Evolutionary conservation across 2,113 vertebrate genomes (phyloP).

Genomic region (Cinclus mexicanus): DNA sequence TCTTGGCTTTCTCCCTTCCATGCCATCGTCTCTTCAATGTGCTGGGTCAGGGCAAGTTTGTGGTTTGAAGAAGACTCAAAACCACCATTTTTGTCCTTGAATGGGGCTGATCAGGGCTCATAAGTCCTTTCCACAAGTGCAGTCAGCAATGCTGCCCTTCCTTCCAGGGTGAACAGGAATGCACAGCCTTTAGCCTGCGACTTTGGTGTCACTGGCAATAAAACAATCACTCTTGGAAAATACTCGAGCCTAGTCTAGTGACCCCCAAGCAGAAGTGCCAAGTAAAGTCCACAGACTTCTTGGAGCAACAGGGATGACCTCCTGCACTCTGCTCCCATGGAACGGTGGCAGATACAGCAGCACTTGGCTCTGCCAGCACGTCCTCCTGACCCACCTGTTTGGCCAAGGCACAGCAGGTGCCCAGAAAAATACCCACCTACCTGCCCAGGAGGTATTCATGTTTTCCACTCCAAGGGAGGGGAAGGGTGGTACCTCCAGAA

Average conservation of each 20-base stretch:
- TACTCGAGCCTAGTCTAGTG: neutral
- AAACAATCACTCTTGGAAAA: neutral
- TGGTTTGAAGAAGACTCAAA: neutral
- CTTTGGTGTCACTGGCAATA: neutral
- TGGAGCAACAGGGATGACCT: neutral
- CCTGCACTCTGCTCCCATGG: rapidly evolving
- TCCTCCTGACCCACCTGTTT: neutral
- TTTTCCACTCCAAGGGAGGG: neutral
- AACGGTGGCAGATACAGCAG: neutral
- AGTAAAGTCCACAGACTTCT: neutral
- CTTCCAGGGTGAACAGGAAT: neutral
- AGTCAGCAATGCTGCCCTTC: neutral
- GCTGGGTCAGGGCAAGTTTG: neutral
- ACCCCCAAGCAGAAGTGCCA: neutral
- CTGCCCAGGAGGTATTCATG: neutral
- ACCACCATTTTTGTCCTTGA: neutral
- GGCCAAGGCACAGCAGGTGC: neutral
- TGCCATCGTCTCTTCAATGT: neutral
- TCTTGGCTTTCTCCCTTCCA: neutral
- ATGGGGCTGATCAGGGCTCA: neutral
- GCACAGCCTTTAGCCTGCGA: neutral
- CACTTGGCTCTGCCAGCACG: rapidly evolving
- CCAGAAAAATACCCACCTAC: neutral
- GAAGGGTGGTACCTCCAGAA: neutral
- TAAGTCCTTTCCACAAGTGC: neutral